phyloP scores from a whole-genome alignment of 2,113 vertebrate species.

The Nansenia antarctica region DNA sequence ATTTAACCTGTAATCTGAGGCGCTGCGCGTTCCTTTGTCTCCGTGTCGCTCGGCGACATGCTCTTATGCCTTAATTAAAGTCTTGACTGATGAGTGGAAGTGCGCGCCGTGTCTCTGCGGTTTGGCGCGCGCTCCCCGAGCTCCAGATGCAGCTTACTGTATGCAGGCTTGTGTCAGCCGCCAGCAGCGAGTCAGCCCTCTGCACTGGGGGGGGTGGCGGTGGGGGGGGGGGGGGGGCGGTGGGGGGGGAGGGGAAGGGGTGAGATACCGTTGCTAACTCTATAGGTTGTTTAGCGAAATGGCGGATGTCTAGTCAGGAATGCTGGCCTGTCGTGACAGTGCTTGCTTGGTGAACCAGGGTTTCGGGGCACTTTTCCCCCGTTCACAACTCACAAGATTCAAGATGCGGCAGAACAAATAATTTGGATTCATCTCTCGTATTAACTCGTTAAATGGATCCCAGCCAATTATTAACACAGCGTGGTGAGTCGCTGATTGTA shows the following conservation, averaged over 20 bases:
- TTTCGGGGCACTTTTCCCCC: background rate
- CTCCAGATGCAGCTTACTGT: constrained; percentile 54
- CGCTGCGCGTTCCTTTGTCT: constrained; percentile 1
- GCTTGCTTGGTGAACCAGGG: background rate
- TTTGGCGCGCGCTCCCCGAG: constrained; percentile 48
- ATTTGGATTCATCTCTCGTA: background rate
- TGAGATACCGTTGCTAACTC: background rate
- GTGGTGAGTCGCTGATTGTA: background rate
- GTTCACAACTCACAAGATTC: background rate
- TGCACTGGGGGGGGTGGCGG: background rate
- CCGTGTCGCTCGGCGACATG: background rate
- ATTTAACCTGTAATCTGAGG: background rate
- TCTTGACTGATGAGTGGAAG: constrained; percentile 65
- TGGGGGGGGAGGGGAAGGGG: too few species aligned
- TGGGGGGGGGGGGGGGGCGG: too few species aligned
- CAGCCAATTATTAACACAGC: background rate
- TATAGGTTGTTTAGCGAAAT: background rate
- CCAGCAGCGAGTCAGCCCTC: constrained; percentile 4
- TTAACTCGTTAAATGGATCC: background rate
- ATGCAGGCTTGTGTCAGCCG: constrained; percentile 37
- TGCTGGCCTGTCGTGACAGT: background rate
- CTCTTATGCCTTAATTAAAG: constrained; percentile 66
- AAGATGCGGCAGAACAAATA: background rate
- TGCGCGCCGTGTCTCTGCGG: constrained; percentile 53
- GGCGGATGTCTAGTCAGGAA: background rate